Base-by-base conservation (phyloP, 1,140 invertebrate species). In the Drosophila sechellia region DNA sequence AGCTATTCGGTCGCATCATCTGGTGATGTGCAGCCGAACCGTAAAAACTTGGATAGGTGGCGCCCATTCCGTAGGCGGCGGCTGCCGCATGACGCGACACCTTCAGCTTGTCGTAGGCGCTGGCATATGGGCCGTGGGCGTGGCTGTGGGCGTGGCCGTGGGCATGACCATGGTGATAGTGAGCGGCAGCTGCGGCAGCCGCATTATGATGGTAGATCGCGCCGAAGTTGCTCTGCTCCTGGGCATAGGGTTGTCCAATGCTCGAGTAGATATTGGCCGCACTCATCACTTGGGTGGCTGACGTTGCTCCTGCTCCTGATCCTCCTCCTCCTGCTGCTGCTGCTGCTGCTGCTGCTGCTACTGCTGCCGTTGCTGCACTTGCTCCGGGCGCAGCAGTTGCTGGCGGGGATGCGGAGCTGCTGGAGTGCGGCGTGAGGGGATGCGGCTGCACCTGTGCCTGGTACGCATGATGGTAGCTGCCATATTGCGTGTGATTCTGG, bases 161-260 rank as follows among this genome's bases (percentile, higher is more conserved):
- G 13, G 76, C 65, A 46, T 92, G 89, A 42, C 80, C 72, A 31
- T 92, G 79, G 20, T 74, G 70, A 25, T 74, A 74, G 50, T 74
- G 70, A 34, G 71, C 72, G 20, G 72, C 70, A 0, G 56, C 70
- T 11, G 70, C 72, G 15, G 72, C 72, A 12, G 90, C 76, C 5
- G 81, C 81, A 63, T 91, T 90, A 48, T 92, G 90, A 79, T 93
- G 93, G 86, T 93, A 94, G 34, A 94, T 92, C 3, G 93, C 93
- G 4, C 93, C 93, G 64, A 93, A 94, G 39, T 93, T 93, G 45
- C 93, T 93, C 57, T 93, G 90, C 57, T 94, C 93, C 8, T 85
- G 73, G 12, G 79, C 85, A 72, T 94, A 94, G 0, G 93, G 92
- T 46, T 93, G 93, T 0, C 87, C 85, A 20, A 93, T 90, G 52